Conservation (phyloP, 2,113 vertebrate genomes). For the Aythya baeri region DNA sequence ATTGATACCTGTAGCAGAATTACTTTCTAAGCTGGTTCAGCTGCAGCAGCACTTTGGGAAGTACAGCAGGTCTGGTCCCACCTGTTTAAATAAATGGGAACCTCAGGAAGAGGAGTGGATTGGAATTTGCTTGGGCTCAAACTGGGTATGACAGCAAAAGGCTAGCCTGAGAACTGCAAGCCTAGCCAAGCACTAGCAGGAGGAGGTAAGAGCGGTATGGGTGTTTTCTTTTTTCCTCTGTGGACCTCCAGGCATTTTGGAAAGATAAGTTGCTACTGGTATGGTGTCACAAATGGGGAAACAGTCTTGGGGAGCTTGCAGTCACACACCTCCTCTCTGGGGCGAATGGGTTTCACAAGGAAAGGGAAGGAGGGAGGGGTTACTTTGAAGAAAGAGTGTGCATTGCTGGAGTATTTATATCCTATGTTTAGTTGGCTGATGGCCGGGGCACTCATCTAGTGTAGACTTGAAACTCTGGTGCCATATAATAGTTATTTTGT, state of each 20-base stretch:
- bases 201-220: neutral
- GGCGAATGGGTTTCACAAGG: neutral
- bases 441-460: neutral
- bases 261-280: neutral
- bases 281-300: neutral
- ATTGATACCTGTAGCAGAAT: neutral
- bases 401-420: neutral
- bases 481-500: neutral
- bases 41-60: slow-evolving; percentile 18
- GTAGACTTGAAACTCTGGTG: neutral
- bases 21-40: slow-evolving; percentile 20
- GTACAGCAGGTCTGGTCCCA: neutral
- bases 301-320: neutral
- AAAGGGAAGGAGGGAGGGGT: neutral
- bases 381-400: neutral
- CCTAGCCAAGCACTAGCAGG: neutral
- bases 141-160: neutral
- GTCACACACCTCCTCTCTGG: neutral
- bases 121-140: slow-evolving; percentile 29
- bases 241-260: neutral
- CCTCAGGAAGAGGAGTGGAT: slow-evolving; percentile 5
- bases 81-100: slow-evolving; percentile 51
- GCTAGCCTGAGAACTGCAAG: neutral
- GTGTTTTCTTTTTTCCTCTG: neutral
- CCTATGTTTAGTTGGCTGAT: neutral